Evolutionary conservation across 2,797 vertebrate species (phyloP), one percentile per base, ranked within the genome.

Genomic region (Hypotaenidia okinawae): DNA sequence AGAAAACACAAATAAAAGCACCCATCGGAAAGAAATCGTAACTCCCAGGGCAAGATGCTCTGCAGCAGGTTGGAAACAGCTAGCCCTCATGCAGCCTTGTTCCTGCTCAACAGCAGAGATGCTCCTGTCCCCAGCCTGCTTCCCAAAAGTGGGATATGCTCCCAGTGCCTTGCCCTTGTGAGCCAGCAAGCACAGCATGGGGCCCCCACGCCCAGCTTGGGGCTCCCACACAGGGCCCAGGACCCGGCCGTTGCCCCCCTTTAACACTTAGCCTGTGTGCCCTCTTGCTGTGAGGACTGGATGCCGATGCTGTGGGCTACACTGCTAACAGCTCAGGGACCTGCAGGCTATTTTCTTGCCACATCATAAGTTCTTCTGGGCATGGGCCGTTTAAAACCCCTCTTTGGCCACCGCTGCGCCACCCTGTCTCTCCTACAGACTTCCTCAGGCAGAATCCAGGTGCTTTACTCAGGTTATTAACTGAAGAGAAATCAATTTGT

Each of bases 231-330:
- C 12, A 12, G 11, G 4, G 17, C 25, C 49, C 62, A 64, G 43
- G 33, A 37, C 22, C 41, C 11, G 16, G 33, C 33, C 68, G 6
- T 23, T 68, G 10, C 19, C 11, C 5, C 6, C 32, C 3, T 0
- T 15, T 49, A 16, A 24, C 2, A 0, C 35, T 66, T 18, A 10
- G 6, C 49, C 25, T 37, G 0, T 4, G 11, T 33, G 14, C 22
- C 59, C 25, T 58, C 59, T 41, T 25, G 5, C 23, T 64, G 4
- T 69, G 33, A 28, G 2, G 0, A 19, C 33, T 51, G 22, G 16
- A 24, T 27, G 41, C 6, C 2, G 1, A 3, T 49, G 14, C 28
- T 4, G 1, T 25, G 45, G 61, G 25, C 58, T 59, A 27, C 22
- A 5, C 30, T 23, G 55, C 10, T 35, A 39, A 62, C 49, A 1